Conservation (phyloP, 2,113 vertebrate species). For the Siphamia tubifer region DNA sequence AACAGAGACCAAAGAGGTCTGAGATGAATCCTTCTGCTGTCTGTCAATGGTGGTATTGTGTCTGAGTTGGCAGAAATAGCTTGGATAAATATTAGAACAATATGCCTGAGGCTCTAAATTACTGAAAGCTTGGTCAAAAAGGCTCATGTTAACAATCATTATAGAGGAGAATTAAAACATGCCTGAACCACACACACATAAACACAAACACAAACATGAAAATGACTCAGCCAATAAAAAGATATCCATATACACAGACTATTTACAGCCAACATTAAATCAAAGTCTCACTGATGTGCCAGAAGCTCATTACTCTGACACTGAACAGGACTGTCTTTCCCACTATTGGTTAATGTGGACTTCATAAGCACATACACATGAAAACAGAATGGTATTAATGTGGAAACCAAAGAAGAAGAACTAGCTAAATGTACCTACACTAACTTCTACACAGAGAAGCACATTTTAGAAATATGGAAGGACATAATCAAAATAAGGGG, state of each 20-base stretch:
- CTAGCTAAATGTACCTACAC: no score
- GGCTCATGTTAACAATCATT: constrained; percentile 18
- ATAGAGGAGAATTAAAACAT: constrained; percentile 37
- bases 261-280: not conserved
- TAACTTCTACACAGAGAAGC: no score
- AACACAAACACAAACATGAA: not conserved
- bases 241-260: not conserved
- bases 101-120: constrained; percentile 23
- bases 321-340: not conserved
- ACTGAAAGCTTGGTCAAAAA: constrained; percentile 11
- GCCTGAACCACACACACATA: not conserved
- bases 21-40: constrained; percentile 9
- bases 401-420: no score
- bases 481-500: no score
- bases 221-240: not conserved
- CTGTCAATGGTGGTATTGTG: not conserved
- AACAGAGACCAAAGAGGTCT: constrained; percentile 16
- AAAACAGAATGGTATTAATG: not conserved
- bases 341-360: not conserved
- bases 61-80: constrained; percentile 27
- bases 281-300: not conserved
- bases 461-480: no score
- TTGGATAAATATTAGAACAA: constrained; percentile 49
- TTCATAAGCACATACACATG: not conserved
- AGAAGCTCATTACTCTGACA: not conserved